phyloP scores from a whole-genome alignment of 2,113 vertebrate genomes.

The Ctenomys sociabilis region DNA sequence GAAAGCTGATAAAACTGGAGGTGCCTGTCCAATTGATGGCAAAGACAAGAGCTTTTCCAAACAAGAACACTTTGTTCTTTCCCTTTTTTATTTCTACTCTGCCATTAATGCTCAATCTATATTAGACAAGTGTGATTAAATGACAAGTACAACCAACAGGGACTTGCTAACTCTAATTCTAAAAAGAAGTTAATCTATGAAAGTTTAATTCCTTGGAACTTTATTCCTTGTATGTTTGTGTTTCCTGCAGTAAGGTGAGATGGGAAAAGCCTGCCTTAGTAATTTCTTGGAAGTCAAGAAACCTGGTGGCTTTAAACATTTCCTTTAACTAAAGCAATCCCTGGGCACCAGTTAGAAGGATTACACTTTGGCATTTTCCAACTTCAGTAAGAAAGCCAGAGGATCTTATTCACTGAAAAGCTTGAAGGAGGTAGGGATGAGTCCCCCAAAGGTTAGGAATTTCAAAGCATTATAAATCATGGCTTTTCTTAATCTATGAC shows the following conservation, averaged over 20 bases:
- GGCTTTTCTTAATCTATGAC: not conserved
- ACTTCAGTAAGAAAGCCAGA: not conserved
- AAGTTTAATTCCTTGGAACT: slow-evolving; percentile 7
- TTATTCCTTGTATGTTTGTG: not conserved
- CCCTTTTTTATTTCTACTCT: not conserved
- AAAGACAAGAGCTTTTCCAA: not conserved
- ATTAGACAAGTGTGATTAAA: slow-evolving; percentile 22
- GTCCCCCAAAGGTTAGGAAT: not conserved
- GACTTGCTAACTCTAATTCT: not conserved
- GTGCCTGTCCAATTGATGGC: not conserved
- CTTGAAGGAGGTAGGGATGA: not conserved
- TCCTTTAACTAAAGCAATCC: not conserved
- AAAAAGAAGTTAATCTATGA: not conserved
- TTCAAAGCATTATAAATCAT: not conserved
- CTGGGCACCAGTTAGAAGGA: not conserved
- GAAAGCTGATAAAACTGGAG: not conserved
- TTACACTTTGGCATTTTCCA: not conserved
- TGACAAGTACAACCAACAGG: not conserved
- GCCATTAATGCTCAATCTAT: not conserved
- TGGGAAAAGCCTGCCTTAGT: not conserved
- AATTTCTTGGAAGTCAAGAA: not conserved
- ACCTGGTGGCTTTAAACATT: not conserved
- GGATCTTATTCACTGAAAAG: not conserved
- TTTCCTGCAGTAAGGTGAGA: slow-evolving; percentile 6
- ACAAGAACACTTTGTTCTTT: not conserved